Conservation (phyloP, 2,113 vertebrate species). For the Ranitomeya imitator region DNA sequence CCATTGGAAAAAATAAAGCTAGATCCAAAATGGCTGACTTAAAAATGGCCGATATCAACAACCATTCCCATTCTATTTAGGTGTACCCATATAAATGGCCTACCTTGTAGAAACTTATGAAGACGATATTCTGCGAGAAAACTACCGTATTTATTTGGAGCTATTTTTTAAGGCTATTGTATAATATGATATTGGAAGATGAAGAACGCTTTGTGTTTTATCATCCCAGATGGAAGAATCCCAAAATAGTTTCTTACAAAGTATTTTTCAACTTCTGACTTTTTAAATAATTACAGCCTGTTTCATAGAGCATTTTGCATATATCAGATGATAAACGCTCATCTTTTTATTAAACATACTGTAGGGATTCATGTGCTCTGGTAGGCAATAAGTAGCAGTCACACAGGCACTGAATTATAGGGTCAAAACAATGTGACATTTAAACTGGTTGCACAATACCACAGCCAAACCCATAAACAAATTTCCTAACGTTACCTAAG, state of each 20-base stretch:
- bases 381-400: too few species aligned
- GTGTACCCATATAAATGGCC: too few species aligned
- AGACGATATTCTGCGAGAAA: not conserved
- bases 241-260: not conserved
- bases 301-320: not conserved
- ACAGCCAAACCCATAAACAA: too few species aligned
- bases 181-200: not conserved
- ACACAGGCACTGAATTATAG: too few species aligned
- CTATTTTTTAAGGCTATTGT: constrained; percentile 5
- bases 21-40: too few species aligned
- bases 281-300: not conserved
- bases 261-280: not conserved
- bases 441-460: too few species aligned
- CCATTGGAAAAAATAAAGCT: too few species aligned
- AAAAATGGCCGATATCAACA: too few species aligned
- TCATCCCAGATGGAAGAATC: constrained; percentile 12
- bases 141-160: not conserved
- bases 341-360: not conserved
- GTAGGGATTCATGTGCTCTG: too few species aligned
- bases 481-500: too few species aligned
- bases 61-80: too few species aligned
- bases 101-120: not conserved
- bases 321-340: not conserved
- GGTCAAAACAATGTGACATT: too few species aligned
- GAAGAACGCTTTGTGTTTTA: constrained; percentile 9